Conservation (phyloP, 1,140 invertebrate species). For the Neuroterus valhalla region DNA sequence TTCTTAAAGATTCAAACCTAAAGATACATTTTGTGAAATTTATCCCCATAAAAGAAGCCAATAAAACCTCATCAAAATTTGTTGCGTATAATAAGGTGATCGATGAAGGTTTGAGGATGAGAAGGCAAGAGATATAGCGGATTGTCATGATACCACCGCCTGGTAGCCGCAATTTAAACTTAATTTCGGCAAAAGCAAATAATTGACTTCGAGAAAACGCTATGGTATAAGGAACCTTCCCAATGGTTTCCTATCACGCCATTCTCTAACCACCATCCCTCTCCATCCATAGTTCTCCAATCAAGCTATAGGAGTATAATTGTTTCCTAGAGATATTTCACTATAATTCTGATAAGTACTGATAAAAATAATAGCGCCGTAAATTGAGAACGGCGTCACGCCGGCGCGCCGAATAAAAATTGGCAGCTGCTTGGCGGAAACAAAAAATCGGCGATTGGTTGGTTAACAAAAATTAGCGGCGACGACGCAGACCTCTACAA, state of each 20-base stretch:
- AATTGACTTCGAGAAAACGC: slow-evolving; percentile 60
- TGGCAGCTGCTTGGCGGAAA: no score
- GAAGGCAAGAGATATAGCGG: slow-evolving; percentile 13
- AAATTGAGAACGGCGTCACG: no score
- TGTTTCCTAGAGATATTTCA: no score
- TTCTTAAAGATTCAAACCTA: no score
- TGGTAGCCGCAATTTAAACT: slow-evolving; percentile 61
- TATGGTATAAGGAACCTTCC: slow-evolving; percentile 50
- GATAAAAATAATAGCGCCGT: no score
- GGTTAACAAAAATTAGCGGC: no score
- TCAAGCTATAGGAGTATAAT: slow-evolving; percentile 4
- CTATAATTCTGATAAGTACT: no score
- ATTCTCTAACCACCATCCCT: slow-evolving; percentile 37
- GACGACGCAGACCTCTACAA: no score
- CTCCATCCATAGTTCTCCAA: background rate
- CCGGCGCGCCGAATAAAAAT: no score
- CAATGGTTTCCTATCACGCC: slow-evolving; percentile 64
- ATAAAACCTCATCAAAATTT: slow-evolving; percentile 51
- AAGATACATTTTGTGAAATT: no score
- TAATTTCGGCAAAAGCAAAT: slow-evolving; percentile 70
- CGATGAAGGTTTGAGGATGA: slow-evolving; percentile 37
- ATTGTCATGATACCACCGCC: slow-evolving; percentile 36
- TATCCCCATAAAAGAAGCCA: background rate
- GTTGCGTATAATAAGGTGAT: slow-evolving; percentile 53
- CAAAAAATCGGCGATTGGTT: no score